A percentile compares a stretch with the other conserved stretches of the same genome.
phyloP scores from a whole-genome alignment of 2,888 invertebrate genomes.

The Branchipolynoe longqiensis region DNA sequence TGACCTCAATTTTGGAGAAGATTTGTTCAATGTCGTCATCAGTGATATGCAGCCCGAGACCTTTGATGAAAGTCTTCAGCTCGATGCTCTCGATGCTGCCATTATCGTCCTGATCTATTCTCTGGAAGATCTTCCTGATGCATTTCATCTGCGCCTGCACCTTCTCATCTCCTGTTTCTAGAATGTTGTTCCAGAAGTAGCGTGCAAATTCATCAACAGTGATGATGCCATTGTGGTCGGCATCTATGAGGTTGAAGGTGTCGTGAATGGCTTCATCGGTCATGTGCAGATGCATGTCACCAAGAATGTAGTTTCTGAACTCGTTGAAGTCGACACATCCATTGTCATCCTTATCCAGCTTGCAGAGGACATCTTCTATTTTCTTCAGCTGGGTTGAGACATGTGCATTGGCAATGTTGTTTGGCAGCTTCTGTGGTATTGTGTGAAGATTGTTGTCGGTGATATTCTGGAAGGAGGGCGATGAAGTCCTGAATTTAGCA shows the following conservation, averaged over 20 bases:
- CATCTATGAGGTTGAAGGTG: slow-evolving; percentile 60
- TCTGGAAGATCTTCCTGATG: slow-evolving; percentile 65
- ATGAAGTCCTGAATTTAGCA: not conserved
- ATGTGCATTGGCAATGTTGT: not conserved
- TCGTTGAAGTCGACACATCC: slow-evolving; percentile 65
- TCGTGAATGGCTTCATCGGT: slow-evolving; percentile 60
- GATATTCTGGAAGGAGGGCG: not conserved
- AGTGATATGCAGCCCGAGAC: slow-evolving; percentile 63
- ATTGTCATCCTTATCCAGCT: slow-evolving; percentile 66
- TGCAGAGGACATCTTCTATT: slow-evolving; percentile 65
- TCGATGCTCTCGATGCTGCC: slow-evolving; percentile 65
- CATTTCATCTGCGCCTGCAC: slow-evolving; percentile 45
- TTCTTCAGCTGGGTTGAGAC: slow-evolving; percentile 50
- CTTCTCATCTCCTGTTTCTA: slow-evolving; percentile 19
- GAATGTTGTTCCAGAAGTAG: slow-evolving; percentile 63
- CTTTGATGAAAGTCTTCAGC: slow-evolving; percentile 64
- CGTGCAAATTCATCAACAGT: slow-evolving; percentile 65
- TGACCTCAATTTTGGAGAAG: slow-evolving; percentile 59
- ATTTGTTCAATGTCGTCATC: slow-evolving; percentile 63
- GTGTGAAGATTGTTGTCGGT: not conserved
- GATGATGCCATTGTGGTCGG: slow-evolving; percentile 23
- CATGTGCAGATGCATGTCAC: slow-evolving; percentile 62
- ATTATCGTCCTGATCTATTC: slow-evolving; percentile 65
- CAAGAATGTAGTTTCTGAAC: slow-evolving; percentile 61
- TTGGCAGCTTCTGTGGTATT: slow-evolving; percentile 1